Evolutionary conservation across 2,113 vertebrate species (phyloP).

Genomic region (Xyrauchen texanus): DNA sequence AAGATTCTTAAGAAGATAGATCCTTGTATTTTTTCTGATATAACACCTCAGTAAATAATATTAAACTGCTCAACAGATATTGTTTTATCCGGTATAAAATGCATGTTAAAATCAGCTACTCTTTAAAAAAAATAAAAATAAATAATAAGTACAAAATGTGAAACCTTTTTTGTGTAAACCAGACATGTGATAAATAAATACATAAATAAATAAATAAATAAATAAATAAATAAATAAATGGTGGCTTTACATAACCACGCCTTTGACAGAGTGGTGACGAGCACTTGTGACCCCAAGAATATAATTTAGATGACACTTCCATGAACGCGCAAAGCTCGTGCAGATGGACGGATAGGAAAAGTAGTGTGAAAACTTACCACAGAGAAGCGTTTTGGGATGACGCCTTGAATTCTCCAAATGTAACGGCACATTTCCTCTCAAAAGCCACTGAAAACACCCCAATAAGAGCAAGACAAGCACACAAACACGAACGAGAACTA

Average conservation of each 20-base stretch:
- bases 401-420: constrained; percentile 61
- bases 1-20: too few species aligned
- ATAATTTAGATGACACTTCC: constrained; percentile 34
- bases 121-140: too few species aligned
- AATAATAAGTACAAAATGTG: too few species aligned
- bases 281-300: constrained; percentile 77
- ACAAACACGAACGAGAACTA: constrained; percentile 66
- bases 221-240: constrained; percentile 73
- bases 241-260: constrained; percentile 75
- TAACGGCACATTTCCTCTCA: constrained; percentile 59
- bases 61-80: too few species aligned
- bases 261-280: constrained; percentile 77
- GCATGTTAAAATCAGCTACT: too few species aligned
- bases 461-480: constrained; percentile 66
- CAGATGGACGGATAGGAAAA: constrained; percentile 44
- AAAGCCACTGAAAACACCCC: constrained; percentile 61
- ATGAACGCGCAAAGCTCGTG: constrained; percentile 21
- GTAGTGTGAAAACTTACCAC: constrained; percentile 71
- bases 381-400: constrained; percentile 58
- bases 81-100: too few species aligned
- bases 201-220: too few species aligned
- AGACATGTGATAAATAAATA: constrained; percentile 69
- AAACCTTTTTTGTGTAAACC: not conserved
- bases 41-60: too few species aligned
- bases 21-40: too few species aligned